These are phyloP conservation scores for Liopterus haemorrhoidalis DNA, from an alignment of 2,888 invertebrate species.

Conservation along the genomic window DNA sequence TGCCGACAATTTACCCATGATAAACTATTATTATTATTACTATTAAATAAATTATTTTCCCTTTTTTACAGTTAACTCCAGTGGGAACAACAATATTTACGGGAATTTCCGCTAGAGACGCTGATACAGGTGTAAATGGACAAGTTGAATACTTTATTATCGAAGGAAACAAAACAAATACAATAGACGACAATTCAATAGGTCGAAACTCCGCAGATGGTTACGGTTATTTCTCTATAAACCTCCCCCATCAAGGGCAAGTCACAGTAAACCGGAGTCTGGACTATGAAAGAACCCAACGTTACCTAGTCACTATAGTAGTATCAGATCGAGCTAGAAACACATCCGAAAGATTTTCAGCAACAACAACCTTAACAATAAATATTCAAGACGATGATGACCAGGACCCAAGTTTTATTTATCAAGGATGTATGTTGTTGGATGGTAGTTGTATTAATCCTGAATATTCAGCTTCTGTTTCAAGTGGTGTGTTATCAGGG, in stretches of 20 bases:
- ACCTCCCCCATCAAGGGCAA: slow-evolving; percentile 81
- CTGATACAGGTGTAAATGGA: slow-evolving; percentile 83
- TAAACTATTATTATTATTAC: background rate
- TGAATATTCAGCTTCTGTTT: slow-evolving; percentile 75
- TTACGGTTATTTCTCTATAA: slow-evolving; percentile 76
- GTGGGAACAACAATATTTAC: slow-evolving; percentile 82
- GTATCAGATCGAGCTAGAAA: slow-evolving; percentile 85
- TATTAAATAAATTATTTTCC: too few species aligned
- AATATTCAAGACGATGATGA: slow-evolving; percentile 86
- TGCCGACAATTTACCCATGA: too few species aligned
- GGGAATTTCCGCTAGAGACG: slow-evolving; percentile 71
- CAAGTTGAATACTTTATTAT: slow-evolving; percentile 80
- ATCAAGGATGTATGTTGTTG: slow-evolving; percentile 74
- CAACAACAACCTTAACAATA: slow-evolving; percentile 79
- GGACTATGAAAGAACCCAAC: slow-evolving; percentile 82
- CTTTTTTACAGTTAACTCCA: slow-evolving; percentile 68
- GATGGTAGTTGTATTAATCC: slow-evolving; percentile 84
- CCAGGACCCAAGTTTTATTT: slow-evolving; percentile 85
- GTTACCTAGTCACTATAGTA: slow-evolving; percentile 80
- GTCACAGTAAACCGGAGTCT: slow-evolving; percentile 79
- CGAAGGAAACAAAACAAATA: slow-evolving; percentile 55
- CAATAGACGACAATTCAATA: slow-evolving; percentile 54
- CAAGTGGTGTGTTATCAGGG: slow-evolving; percentile 76
- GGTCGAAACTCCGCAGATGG: slow-evolving; percentile 66
- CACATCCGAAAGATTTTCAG: slow-evolving; percentile 66